phyloP scores from a whole-genome alignment of 2,888 invertebrate genomes.

The Latheticus oryzae region DNA sequence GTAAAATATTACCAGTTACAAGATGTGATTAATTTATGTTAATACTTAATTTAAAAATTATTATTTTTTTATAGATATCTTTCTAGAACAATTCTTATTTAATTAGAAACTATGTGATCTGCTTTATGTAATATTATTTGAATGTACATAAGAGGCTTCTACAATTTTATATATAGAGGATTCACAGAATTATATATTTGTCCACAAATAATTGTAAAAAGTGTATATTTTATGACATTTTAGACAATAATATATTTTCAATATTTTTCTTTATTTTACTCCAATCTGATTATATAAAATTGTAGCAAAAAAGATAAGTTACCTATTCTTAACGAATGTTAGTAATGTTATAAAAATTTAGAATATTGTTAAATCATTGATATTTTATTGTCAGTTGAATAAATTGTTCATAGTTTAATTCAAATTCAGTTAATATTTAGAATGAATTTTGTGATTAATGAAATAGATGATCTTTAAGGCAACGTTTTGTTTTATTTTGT shows the following conservation, averaged over 20 bases:
- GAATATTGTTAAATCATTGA: slow-evolving; percentile 34
- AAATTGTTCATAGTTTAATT: slow-evolving; percentile 29
- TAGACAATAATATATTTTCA: slow-evolving; percentile 31
- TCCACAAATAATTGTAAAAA: slow-evolving; percentile 8
- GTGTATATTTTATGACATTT: slow-evolving; percentile 24
- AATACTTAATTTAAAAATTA: slow-evolving; percentile 10
- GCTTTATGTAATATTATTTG: slow-evolving; percentile 17
- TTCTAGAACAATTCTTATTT: slow-evolving; percentile 31
- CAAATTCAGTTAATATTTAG: no score
- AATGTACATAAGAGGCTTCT: slow-evolving; percentile 12
- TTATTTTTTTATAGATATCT: slow-evolving; percentile 28
- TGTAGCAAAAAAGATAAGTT: slow-evolving; percentile 31
- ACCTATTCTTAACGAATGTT: slow-evolving; percentile 26
- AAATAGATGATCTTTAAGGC: slow-evolving; percentile 30
- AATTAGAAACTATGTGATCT: slow-evolving; percentile 20
- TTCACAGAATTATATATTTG: slow-evolving; percentile 14
- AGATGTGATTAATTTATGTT: slow-evolving; percentile 20
- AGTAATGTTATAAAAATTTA: slow-evolving; percentile 37
- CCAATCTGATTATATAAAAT: slow-evolving; percentile 27
- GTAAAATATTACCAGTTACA: slow-evolving; percentile 15
- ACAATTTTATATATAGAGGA: slow-evolving; percentile 29
- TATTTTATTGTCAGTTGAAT: slow-evolving; percentile 38
- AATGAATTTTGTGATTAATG: no score
- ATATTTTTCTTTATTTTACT: slow-evolving; percentile 14
- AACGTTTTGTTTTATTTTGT: no score